Conservation (phyloP, 1,140 invertebrate species). For the Drosophila leontia region DNA sequence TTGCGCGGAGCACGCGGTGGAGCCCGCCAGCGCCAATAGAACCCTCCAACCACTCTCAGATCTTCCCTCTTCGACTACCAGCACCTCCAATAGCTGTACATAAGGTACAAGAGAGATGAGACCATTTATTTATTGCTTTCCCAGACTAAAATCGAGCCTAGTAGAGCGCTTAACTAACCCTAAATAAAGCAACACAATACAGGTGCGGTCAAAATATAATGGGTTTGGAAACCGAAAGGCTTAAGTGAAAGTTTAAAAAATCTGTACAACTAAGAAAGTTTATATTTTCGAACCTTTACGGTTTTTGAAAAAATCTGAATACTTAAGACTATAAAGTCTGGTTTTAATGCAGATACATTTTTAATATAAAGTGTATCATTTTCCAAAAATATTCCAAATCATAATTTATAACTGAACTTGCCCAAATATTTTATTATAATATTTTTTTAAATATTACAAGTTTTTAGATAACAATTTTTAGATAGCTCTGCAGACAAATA, state of each 20-base stretch:
- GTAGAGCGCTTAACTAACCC: constrained; percentile 64
- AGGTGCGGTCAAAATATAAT: constrained; percentile 19
- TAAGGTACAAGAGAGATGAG: constrained; percentile 71
- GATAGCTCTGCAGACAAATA: not conserved
- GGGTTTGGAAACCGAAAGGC: not conserved
- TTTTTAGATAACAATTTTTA: not conserved
- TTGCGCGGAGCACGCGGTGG: constrained; percentile 80
- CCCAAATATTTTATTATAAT: not conserved
- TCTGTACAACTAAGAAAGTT: not conserved
- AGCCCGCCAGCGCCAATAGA: constrained; percentile 78
- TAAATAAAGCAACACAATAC: constrained; percentile 4
- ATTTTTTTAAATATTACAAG: not conserved
- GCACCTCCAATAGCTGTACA: constrained; percentile 72
- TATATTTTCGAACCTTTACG: not conserved
- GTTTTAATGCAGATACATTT: not conserved
- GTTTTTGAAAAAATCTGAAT: not conserved
- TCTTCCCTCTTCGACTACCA: constrained; percentile 57
- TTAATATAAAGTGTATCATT: not conserved
- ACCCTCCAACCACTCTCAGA: constrained; percentile 47
- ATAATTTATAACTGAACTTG: not conserved
- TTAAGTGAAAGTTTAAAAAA: not conserved
- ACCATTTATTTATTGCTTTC: constrained; percentile 16
- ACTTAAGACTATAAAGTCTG: not conserved
- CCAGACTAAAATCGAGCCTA: constrained; percentile 25
- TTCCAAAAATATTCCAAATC: not conserved